Evolutionary conservation across 2,888 invertebrate species (phyloP), one percentile per base, ranked within the genome.

Genomic region (Acleris holmiana): DNA sequence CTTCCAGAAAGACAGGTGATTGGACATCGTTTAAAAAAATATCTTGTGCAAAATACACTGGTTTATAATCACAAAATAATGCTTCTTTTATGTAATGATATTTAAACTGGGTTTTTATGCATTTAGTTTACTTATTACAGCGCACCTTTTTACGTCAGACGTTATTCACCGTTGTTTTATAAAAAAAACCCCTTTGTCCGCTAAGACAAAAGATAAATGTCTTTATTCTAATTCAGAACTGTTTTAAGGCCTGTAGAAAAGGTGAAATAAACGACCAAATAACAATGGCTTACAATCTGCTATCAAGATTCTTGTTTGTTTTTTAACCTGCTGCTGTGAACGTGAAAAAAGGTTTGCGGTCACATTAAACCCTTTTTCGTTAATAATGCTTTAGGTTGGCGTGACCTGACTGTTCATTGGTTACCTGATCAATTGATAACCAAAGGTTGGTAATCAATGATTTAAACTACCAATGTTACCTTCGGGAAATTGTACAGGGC

Each of bases 121-220:
- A 35, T 13, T 35, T 7, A 41, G 23, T 54, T 19, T 29, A 19
- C 51, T 59, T 54, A 64, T 59, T 48, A n/a, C 7, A 25, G 35
- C 44, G 19, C 29, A 57, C 25, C 8, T 23, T 46, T 44, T 25
- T 18, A 53, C 23, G 18, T 41, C 35, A 44, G 15, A 48, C 4
- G 6, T 13, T 25, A 48, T n/a, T 25, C 18, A 25, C 13, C 44
- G 2, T 3, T 17, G 23, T 50, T 51, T 66, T 35, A 61, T 59
- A 61, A 55, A 47, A n/a, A 53, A 61, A 53, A 61, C 59, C 61
- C 65, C 67, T 54, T 70, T 69, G 71, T 69, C 76, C 73, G 68
- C 70, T 67, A 68, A 71, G 71, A 64, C 69, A 73, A 76, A 76
- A 84, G 82, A 83, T 79, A 80, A 79, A 79, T 73, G 74, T 71